Percentiles rank a stretch among this genome's conserved stretches.
Evolutionary conservation across 1,140 invertebrate genomes (phyloP).

Genomic region (Fopius arisanus): DNA sequence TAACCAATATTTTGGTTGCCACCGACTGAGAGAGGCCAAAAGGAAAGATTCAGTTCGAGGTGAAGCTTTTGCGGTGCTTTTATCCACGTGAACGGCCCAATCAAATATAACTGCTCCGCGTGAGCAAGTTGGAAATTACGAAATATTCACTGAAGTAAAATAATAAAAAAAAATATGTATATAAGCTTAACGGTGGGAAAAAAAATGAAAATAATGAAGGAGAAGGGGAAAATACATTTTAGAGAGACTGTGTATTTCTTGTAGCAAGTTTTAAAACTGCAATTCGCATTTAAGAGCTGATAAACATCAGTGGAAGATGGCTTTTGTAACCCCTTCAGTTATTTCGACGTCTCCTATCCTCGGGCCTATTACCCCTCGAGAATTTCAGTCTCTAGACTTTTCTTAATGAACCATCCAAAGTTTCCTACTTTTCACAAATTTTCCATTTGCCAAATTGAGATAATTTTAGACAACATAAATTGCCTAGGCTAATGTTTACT

Average conservation of each 20-base stretch:
- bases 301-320: constrained; percentile 21
- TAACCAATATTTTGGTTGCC: constrained; percentile 56
- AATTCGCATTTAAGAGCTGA: constrained; percentile 26
- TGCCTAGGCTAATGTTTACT: too few relatives aligned
- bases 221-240: not conserved
- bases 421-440: constrained; percentile 36
- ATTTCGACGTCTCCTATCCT: constrained; percentile 47
- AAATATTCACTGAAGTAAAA: constrained; percentile 36
- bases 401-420: constrained; percentile 55
- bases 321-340: constrained; percentile 35
- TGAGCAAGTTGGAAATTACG: constrained; percentile 28
- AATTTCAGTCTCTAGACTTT: constrained; percentile 41
- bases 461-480: not conserved
- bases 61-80: constrained; percentile 22
- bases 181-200: constrained; percentile 27
- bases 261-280: not conserved
- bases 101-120: constrained; percentile 52
- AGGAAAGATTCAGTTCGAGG: constrained; percentile 36
- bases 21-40: constrained; percentile 22
- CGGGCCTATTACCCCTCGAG: constrained; percentile 47
- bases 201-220: not conserved
- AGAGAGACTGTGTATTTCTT: not conserved
- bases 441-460: not conserved
- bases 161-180: not conserved
- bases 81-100: constrained; percentile 46